Base-by-base conservation (phyloP, 2,113 vertebrate genomes). In the Aviceda subcristata region DNA sequence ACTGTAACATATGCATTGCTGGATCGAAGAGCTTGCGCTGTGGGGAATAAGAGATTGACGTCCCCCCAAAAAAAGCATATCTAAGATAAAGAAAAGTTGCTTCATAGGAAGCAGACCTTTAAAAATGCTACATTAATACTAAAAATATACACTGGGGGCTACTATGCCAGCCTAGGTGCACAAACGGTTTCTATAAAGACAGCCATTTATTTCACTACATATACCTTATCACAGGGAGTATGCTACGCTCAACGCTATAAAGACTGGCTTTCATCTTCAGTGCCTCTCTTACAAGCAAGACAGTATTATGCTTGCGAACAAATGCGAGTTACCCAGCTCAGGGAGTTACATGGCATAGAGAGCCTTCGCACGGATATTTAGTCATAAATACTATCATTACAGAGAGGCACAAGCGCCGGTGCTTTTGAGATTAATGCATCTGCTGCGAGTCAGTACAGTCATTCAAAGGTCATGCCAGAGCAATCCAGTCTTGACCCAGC, bases 91-190 rank as follows among this genome's bases (percentile, higher is more conserved):
- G 63, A 64, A 84, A 94, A 87, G 38, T 77, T 82, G 24, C 55
- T 69, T 96, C 53, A 71, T 7, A 66, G 92, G 96, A 27, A 95
- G 43, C 38, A 38, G 26, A 88, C 59, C 45, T 96, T 95, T 94
- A 62, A 71, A 96, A 93, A 77, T 27, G 34, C 67, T 96, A 22
- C 68, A 22, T 92, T 96, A 97, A 79, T 92, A 38, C 63, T 82
- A 88, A 95, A 88, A 86, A 88, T 88, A 91, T 78, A 34, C 72
- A 38, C 60, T 16, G 29, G 55, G 34, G 80, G 34, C 78, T 78
- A 34, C 24, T n/a, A 34, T 20, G 15, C 27, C 7, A 21, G 68
- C 36, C 14, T 12, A 93, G 81, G 43, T 86, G 51, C 84, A 51
- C 2, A 32, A 73, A 71, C 16, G 16, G 53, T 85, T 92, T 59